Base-by-base conservation (phyloP, 1,140 invertebrate species). In the Pygmarrhopalites habei region DNA sequence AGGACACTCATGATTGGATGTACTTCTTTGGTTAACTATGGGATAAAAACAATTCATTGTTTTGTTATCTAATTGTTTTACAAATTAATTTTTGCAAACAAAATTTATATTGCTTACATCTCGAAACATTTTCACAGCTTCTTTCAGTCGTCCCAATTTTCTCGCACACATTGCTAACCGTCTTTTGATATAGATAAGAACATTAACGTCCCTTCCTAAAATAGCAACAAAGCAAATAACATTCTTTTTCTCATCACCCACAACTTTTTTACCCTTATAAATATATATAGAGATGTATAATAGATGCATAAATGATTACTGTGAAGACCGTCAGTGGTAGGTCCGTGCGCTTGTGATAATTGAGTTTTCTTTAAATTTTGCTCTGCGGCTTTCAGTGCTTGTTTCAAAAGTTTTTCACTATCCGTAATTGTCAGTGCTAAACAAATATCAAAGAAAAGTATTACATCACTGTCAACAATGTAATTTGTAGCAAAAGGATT, bases 41-140 rank as follows among this genome's bases (percentile, higher is more conserved):
- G 46, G 44, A 64, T 59, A 47, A 41, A 12, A 41, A 41, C 39
- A n/a, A 12, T 41, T n/a, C 39, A 41, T 41, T 39, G 17, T 7
- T 39, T 10, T 10, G 35, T 39, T 39, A 10, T 17, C 35, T 10
- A 7, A 39, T 10, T 10, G 35, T 39, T 39, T 39, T 29, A 30
- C 10, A 3, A 51, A 46, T 32, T 60, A 39, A 51, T 32, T 47
- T 32, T 60, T n/a, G n/a, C 46, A 51, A 51, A 23, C 19, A 63
- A 60, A 47, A 44, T 46, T n/a, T n/a, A n/a, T n/a, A 43, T 39
- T 2, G 74, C 77, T 77, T 77, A 86, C 82, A 80, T 98, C 95
- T 73, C 93, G 83, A 80, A 98, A 97, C 82, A 97, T 92, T 79
- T 98, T 97, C 3, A 95, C 87, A 2, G 94, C 91, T 79, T 98